Evolutionary conservation across 2,797 vertebrate genomes (phyloP).

Genomic region (Hirundo rustica): DNA sequence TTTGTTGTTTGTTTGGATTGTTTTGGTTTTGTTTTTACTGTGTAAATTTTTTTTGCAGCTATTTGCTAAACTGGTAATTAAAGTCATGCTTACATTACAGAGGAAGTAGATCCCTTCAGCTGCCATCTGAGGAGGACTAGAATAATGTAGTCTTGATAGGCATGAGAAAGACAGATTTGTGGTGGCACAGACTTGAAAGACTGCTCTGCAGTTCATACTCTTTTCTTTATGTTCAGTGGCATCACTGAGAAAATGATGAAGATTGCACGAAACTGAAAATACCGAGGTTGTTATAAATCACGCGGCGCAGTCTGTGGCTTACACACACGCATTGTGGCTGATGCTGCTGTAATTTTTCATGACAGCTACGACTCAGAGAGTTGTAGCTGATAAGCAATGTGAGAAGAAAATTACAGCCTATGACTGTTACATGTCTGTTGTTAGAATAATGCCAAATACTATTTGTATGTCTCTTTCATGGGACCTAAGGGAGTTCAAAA

Average conservation of each 20-base stretch:
- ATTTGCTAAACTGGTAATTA: neutral
- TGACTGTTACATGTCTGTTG: neutral
- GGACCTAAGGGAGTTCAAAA: neutral
- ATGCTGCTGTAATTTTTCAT: neutral
- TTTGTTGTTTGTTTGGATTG: neutral
- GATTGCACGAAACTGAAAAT: neutral
- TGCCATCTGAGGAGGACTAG: neutral
- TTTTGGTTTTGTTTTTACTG: neutral
- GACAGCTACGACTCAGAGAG: neutral
- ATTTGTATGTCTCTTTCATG: neutral
- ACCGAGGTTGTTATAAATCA: neutral
- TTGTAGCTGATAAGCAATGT: neutral
- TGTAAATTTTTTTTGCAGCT: neutral
- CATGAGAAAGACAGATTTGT: neutral
- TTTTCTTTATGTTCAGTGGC: constrained; percentile 7
- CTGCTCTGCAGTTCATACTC: neutral
- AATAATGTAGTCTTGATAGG: neutral
- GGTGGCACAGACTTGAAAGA: neutral
- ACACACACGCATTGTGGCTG: neutral
- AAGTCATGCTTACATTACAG: neutral
- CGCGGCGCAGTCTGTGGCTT: neutral
- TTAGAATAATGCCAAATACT: neutral
- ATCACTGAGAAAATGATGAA: neutral
- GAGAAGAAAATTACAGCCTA: neutral
- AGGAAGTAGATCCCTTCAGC: neutral